Conservation (phyloP, 2,113 vertebrate species). For the Lepisosteus osseus region DNA sequence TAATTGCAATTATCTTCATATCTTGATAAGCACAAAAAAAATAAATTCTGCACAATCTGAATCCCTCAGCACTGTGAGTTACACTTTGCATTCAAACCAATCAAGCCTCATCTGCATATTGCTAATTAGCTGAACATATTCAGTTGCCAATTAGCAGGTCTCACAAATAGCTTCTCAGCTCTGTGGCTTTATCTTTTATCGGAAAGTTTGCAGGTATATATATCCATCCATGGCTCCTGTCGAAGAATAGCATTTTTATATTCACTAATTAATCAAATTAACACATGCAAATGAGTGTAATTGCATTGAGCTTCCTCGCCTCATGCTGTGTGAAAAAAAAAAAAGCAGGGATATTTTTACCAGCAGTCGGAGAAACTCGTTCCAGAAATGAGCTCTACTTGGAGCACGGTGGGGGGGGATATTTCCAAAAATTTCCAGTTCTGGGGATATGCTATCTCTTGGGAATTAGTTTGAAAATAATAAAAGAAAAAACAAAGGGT, state of each 20-base stretch:
- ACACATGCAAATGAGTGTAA: conserved; percentile 76
- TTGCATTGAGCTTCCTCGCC: conserved; percentile 61
- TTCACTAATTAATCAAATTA: conserved; percentile 77
- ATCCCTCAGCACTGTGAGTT: conserved; percentile 61
- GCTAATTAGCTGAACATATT: conserved; percentile 72
- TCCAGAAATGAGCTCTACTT: neutral
- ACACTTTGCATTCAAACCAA: conserved; percentile 69
- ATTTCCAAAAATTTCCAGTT: no score
- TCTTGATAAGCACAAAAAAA: conserved; percentile 58
- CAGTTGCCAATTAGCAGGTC: conserved; percentile 75
- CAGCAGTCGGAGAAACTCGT: conserved; percentile 25
- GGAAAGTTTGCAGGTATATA: conserved; percentile 66
- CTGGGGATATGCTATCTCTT: no score
- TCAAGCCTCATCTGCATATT: conserved; percentile 71
- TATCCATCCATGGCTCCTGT: conserved; percentile 61
- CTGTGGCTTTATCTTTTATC: conserved; percentile 67
- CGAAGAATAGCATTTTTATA: conserved; percentile 63
- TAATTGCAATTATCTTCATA: conserved; percentile 73
- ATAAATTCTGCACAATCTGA: conserved; percentile 63
- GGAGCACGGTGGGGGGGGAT: no score
- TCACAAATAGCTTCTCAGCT: conserved; percentile 62
- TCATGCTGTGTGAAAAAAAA: conserved; percentile 53
- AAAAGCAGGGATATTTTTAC: conserved; percentile 49
- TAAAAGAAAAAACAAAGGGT: no score
- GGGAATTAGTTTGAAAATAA: no score